Evolutionary conservation across 2,888 invertebrate genomes (phyloP), one percentile per base, ranked within the genome.

Genomic region (Orthonychiurus folsomi): DNA sequence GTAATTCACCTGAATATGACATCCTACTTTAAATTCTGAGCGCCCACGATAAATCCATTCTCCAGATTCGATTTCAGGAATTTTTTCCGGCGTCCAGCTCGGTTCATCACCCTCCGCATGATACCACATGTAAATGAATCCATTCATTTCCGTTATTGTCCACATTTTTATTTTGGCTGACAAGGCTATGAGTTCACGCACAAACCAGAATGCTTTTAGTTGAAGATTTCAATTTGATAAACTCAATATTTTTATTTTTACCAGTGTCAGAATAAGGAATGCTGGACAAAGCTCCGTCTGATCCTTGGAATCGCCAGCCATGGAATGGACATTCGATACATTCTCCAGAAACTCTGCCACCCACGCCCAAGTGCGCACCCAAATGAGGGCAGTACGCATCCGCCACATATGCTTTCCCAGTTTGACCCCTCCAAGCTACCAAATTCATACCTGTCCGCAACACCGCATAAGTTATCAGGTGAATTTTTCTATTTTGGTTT

Each of bases 331-430:
- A 93, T 73, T 88, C 86, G 9, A 93, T 82, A 72, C 89, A 89
- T 73, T 87, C 85, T 0, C 86, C 88, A 47, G 80, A 77, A 18
- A 78, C 75, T 0, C 81, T 82, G 0, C 92, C 92, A 0, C 90
- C 91, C 0, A 87, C 81, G 0, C 84, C 90, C 74, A 93, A 78
- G 75, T 93, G 89, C 0, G 93, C 93, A 0, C 93, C 93, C 70
- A 93, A 79, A 75, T 93, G 93, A 0, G 93, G 92, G 73, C 93
- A 93, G 75, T 90, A 91, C 0, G 93, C 91, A 76, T 93, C 87
- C 37, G 92, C 79, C 1, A 88, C 83, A 61, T 85, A 83, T 0
- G 84, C 84, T 2, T 79, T 72, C 0, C 86, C 86, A 48, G 81
- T 80, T 55, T 82, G 79, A 0, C 84, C 84, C 12, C 82, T 76